Evolutionary conservation across 2,797 vertebrate species (phyloP).

Genomic region (Pachyuromys duprasi): DNA sequence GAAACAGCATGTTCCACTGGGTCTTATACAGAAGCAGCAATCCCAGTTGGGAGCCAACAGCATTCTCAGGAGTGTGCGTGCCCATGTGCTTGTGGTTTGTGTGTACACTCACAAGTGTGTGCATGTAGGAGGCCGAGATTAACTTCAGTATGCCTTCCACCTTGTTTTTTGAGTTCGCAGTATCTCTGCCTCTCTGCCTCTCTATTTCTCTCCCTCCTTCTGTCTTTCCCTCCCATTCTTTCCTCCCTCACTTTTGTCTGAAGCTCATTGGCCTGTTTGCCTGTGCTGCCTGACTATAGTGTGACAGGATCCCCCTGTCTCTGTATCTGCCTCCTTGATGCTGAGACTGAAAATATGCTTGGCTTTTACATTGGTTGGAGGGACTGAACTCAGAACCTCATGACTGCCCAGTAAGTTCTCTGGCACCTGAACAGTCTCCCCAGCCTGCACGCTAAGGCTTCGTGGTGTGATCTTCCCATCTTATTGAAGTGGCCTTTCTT

Average conservation of each 20-base stretch:
- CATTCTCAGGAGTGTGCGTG: not conserved
- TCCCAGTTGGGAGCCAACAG: too few relatives aligned
- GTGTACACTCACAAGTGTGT: not conserved
- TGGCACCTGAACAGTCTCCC: not conserved
- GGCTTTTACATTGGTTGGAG: not conserved
- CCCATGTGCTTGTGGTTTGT: not conserved
- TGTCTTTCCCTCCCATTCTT: not conserved
- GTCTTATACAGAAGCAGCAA: not conserved
- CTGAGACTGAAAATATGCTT: not conserved
- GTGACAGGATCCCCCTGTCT: not conserved
- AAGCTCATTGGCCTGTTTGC: not conserved
- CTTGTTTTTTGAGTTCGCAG: not conserved
- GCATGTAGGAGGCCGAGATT: not conserved
- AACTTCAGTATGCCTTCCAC: not conserved
- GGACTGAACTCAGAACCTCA: not conserved
- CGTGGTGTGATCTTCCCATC: not conserved
- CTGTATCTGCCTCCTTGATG: not conserved
- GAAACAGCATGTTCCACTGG: rapidly evolving
- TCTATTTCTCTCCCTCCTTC: not conserved
- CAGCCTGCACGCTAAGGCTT: not conserved
- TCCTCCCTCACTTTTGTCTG: not conserved
- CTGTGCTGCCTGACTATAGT: not conserved
- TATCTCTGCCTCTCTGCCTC: not conserved
- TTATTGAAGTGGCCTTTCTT: not conserved
- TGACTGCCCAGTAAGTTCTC: not conserved